These are phyloP conservation scores for Rutpela maculata DNA, from an alignment of 2,888 invertebrate species.

Conservation along the genomic window DNA sequence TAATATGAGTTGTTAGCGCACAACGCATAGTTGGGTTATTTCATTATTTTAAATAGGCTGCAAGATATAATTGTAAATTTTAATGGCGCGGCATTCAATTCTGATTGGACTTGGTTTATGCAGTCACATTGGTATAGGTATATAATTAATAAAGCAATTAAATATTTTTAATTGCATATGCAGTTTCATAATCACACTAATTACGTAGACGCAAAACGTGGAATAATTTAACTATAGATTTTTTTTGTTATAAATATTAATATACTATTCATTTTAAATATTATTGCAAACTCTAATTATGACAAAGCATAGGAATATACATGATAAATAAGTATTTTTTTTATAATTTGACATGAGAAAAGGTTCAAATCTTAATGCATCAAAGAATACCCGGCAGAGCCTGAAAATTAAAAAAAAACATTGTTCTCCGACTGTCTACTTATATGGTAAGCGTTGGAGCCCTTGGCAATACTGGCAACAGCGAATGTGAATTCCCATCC, in stretches of 20 bases:
- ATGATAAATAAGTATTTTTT: not conserved
- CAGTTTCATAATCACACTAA: constrained; percentile 15
- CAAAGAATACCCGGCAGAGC: not conserved
- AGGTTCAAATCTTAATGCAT: not conserved
- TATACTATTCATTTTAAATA: not conserved
- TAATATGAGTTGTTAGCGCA: constrained; percentile 28
- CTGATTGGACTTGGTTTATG: constrained; percentile 29
- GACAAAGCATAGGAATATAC: not conserved
- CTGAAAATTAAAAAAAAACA: no score
- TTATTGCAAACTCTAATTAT: not conserved
- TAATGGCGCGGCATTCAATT: constrained; percentile 20
- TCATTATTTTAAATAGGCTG: constrained; percentile 31
- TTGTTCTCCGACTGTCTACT: no score
- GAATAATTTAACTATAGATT: constrained; percentile 10
- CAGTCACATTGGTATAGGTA: constrained; percentile 10
- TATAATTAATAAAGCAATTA: constrained; percentile 35
- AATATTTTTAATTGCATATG: constrained; percentile 28
- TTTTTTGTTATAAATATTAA: constrained; percentile 4
- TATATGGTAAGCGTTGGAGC: no score
- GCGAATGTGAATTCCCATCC: no score
- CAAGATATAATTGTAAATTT: constrained; percentile 27
- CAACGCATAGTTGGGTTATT: constrained; percentile 17
- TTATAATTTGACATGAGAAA: not conserved
- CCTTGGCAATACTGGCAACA: no score
- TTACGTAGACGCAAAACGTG: constrained; percentile 16